These are phyloP conservation scores for Phoxinus dragarum DNA, from an alignment of 2,797 vertebrate genomes.

Conservation along the genomic window DNA sequence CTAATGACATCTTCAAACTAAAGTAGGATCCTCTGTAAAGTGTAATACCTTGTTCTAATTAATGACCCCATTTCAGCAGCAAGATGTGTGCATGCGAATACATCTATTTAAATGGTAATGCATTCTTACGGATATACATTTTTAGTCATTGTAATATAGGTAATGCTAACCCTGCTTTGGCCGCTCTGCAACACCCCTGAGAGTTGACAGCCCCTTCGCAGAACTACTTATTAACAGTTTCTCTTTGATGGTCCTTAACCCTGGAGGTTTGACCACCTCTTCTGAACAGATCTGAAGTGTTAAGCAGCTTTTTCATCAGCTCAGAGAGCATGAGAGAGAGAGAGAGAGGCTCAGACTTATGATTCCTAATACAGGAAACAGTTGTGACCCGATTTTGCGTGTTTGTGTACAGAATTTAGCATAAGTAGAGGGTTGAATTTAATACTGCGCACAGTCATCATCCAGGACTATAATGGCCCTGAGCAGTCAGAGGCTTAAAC, in stretches of 20 bases:
- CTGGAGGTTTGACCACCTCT: slow-evolving; percentile 36
- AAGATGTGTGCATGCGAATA: not conserved
- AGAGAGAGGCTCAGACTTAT: not conserved
- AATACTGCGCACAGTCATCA: slow-evolving; percentile 9
- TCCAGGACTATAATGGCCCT: slow-evolving; percentile 7
- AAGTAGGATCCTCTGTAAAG: not conserved
- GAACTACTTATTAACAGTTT: slow-evolving; percentile 22
- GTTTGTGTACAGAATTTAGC: slow-evolving; percentile 6
- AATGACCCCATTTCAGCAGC: not conserved
- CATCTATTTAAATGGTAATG: slow-evolving; percentile 21
- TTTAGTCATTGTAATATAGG: not conserved
- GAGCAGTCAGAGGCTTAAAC: slow-evolving; percentile 39
- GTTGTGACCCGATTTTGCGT: not conserved
- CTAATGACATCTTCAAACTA: not conserved
- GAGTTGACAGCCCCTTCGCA: not conserved
- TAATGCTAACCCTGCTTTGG: slow-evolving; percentile 1
- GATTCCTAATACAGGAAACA: slow-evolving; percentile 11
- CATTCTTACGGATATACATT: not conserved
- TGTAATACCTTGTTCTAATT: not conserved
- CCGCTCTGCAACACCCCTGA: not conserved
- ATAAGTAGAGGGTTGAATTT: not conserved
- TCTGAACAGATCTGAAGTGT: slow-evolving; percentile 35
- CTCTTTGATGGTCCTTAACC: slow-evolving; percentile 33
- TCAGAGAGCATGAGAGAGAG: not conserved
- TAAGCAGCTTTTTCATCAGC: slow-evolving; percentile 19